Conservation (phyloP, 2,888 invertebrate genomes). For the Tribolium freemani region DNA sequence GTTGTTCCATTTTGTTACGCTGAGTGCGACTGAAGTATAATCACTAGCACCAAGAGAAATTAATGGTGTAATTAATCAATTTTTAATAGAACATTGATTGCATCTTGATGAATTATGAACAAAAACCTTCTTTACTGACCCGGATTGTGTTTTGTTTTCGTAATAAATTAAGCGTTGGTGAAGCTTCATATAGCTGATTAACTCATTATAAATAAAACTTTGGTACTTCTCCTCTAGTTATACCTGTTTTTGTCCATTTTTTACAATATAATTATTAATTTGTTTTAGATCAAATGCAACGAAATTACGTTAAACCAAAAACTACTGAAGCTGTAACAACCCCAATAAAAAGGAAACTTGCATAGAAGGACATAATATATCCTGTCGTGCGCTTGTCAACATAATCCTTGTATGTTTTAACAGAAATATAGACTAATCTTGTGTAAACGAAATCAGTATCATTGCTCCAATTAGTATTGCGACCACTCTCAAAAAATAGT, state of each 20-base stretch:
- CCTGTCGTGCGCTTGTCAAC: not conserved
- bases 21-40: too few species aligned
- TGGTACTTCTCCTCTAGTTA: not conserved
- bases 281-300: not conserved
- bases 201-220: not conserved
- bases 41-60: not conserved
- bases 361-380: not conserved
- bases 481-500: not conserved
- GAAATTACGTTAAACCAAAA: not conserved
- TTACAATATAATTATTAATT: not conserved
- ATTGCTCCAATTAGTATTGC: not conserved
- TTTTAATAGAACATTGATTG: not conserved
- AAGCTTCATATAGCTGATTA: not conserved
- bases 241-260: not conserved
- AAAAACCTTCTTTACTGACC: too few species aligned
- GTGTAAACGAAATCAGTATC: not conserved
- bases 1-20: not conserved
- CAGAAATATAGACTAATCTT: not conserved
- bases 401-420: not conserved
- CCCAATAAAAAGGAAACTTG: not conserved
- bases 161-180: not conserved
- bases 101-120: too few species aligned
- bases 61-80: not conserved
- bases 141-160: not conserved
- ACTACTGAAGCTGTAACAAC: not conserved